These are phyloP conservation scores for Hemistola chrysoprasaria DNA, from an alignment of 2,888 invertebrate species.

Conservation along the genomic window DNA sequence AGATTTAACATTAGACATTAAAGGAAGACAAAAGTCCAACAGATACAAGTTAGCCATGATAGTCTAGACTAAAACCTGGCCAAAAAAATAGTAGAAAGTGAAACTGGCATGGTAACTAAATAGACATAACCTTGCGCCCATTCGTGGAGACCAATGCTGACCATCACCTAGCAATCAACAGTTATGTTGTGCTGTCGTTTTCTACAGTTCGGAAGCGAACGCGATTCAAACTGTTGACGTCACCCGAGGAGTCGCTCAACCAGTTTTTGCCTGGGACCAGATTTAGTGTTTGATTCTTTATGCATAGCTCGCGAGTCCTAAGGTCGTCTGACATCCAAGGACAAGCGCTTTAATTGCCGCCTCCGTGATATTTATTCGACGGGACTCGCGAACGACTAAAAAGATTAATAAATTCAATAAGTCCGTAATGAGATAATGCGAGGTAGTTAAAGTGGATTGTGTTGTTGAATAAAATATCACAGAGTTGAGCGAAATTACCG, in stretches of 20 bases:
- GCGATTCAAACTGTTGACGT: conserved; percentile 63
- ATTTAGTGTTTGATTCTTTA: conserved; percentile 77
- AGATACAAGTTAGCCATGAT: conserved; percentile 25
- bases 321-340: conserved; percentile 60
- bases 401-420: conserved; percentile 12
- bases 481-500: conserved; percentile 5
- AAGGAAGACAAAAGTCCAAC: too few species aligned
- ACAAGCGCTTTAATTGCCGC: conserved; percentile 28
- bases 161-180: conserved; percentile 29
- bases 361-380: conserved; percentile 26
- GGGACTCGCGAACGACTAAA: conserved; percentile 13
- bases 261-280: conserved; percentile 69
- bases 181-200: conserved; percentile 57
- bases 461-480: neutral
- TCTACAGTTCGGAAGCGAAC: conserved; percentile 59
- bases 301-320: conserved; percentile 74
- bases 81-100: conserved; percentile 35
- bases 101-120: conserved; percentile 32
- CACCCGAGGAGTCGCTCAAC: conserved; percentile 59
- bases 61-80: conserved; percentile 27
- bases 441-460: neutral
- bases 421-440: conserved; percentile 2
- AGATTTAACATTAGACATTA: too few species aligned
- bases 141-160: conserved; percentile 16
- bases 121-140: conserved; percentile 43